These are phyloP conservation scores for Beaufortia kweichowensis DNA, from an alignment of 2,113 vertebrate species.

Conservation along the genomic window DNA sequence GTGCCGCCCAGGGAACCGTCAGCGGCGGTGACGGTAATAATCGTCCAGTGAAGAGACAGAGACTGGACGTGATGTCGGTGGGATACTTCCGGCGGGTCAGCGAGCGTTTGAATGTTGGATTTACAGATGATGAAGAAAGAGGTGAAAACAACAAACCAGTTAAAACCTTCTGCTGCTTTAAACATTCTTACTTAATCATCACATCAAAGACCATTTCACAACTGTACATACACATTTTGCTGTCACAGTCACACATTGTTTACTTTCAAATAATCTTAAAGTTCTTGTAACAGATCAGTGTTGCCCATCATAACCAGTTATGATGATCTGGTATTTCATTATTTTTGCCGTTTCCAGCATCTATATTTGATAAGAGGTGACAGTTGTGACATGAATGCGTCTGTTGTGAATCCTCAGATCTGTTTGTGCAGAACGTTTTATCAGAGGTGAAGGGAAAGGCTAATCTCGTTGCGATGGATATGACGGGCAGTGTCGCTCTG, in stretches of 20 bases:
- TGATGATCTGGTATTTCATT: too few relatives aligned
- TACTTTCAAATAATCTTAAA: too few relatives aligned
- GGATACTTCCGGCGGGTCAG: slow-evolving; percentile 83
- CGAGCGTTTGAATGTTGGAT: slow-evolving; percentile 75
- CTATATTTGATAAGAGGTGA: too few relatives aligned
- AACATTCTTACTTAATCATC: too few relatives aligned
- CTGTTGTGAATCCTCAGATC: slow-evolving; percentile 60
- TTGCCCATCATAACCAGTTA: too few relatives aligned
- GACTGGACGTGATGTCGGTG: slow-evolving; percentile 75
- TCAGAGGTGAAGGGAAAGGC: slow-evolving; percentile 79
- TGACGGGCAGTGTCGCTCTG: slow-evolving; percentile 79
- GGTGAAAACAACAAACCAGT: slow-evolving; percentile 64
- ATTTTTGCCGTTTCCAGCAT: too few relatives aligned
- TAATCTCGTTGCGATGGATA: slow-evolving; percentile 70
- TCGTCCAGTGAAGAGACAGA: slow-evolving; percentile 38
- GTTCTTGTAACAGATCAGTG: too few relatives aligned
- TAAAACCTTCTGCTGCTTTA: too few relatives aligned
- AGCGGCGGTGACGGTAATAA: neutral
- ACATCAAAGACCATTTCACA: too few relatives aligned
- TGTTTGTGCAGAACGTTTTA: slow-evolving; percentile 86
- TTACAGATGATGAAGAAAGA: slow-evolving; percentile 76
- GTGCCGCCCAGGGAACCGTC: neutral
- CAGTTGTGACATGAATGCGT: too few relatives aligned
- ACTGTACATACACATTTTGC: too few relatives aligned
- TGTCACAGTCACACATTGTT: too few relatives aligned